Evolutionary conservation across 2,888 invertebrate species (phyloP), one percentile per base, ranked within the genome.

Genomic region (Epirrita christyi): DNA sequence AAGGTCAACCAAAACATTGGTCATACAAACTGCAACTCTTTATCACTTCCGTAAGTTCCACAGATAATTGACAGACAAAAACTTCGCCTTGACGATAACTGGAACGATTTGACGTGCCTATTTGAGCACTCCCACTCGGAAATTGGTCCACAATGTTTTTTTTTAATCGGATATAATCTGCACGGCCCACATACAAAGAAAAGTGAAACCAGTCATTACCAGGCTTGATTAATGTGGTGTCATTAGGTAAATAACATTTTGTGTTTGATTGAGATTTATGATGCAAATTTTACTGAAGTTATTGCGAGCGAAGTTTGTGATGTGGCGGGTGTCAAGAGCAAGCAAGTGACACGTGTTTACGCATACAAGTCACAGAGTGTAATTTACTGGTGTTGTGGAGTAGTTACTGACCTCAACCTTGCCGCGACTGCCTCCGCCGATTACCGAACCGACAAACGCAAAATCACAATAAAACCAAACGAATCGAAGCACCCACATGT

Each of bases 381-480:
- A 80, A 86, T 83, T 83, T 78, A 81, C 76, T 66, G 63, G 37
- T 72, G 77, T 65, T n/a, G n/a, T n/a, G n/a, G 62, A 34, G n/a
- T n/a, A n/a, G n/a, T n/a, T n/a, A n/a, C n/a, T 73, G 77, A 74
- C 89, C 88, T 87, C 83, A 86, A 85, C 88, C 89, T 89, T 89
- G 87, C 81, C 67, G 73, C 80, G 72, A 76, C 72, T 79, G 80
- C 85, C 81, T 81, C 83, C 76, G 81, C 82, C 73, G 76, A 80
- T 80, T 81, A 63, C 71, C 65, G 78, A 83, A 85, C 72, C 80
- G 78, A 55, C 78, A 81, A 78, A 81, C 73, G 76, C 78, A 76
- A 84, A 84, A 80, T 74, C 66, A 73, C 74, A 71, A 73, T 75
- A 77, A 80, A 80, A 70, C 75, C 73, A 71, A 71, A 76, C 72